phyloP scores from a whole-genome alignment of 2,888 invertebrate species.

The Polydrusus pterygomalis region DNA sequence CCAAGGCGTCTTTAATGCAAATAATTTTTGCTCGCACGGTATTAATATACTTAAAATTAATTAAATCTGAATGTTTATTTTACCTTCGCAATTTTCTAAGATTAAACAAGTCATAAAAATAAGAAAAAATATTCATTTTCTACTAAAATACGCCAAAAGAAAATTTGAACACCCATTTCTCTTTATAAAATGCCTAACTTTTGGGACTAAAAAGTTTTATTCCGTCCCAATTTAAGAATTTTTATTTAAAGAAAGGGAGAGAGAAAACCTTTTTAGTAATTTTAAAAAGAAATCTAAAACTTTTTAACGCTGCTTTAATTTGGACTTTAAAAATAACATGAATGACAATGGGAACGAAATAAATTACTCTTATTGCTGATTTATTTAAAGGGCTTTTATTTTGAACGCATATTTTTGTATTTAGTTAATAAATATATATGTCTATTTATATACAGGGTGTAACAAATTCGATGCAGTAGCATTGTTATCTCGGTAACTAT shows the following conservation, averaged over 20 bases:
- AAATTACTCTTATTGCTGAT: background rate
- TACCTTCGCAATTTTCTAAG: too few relatives aligned
- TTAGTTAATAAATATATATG: background rate
- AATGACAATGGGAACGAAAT: conserved; percentile 5
- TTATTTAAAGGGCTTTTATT: conserved; percentile 1
- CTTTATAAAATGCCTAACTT: conserved; percentile 13
- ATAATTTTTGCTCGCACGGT: too few relatives aligned
- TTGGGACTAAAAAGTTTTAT: conserved; percentile 12
- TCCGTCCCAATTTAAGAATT: conserved; percentile 20
- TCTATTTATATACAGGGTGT: too few relatives aligned
- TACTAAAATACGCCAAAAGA: background rate
- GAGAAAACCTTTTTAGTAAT: conserved; percentile 10
- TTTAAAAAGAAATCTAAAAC: conserved; percentile 19
- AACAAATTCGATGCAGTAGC: too few relatives aligned
- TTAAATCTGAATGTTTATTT: too few relatives aligned
- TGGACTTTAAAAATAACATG: conserved; percentile 20
- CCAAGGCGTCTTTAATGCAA: too few relatives aligned
- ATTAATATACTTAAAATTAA: too few relatives aligned
- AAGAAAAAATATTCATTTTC: background rate
- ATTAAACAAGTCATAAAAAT: conserved; percentile 3
- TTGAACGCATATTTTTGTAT: background rate
- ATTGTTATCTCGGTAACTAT: too few relatives aligned
- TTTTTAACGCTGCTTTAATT: conserved; percentile 24
- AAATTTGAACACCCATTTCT: conserved; percentile 14
- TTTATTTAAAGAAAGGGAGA: conserved; percentile 21